phyloP scores from a whole-genome alignment of 2,113 vertebrate genomes.

The Actinemys pallida region DNA sequence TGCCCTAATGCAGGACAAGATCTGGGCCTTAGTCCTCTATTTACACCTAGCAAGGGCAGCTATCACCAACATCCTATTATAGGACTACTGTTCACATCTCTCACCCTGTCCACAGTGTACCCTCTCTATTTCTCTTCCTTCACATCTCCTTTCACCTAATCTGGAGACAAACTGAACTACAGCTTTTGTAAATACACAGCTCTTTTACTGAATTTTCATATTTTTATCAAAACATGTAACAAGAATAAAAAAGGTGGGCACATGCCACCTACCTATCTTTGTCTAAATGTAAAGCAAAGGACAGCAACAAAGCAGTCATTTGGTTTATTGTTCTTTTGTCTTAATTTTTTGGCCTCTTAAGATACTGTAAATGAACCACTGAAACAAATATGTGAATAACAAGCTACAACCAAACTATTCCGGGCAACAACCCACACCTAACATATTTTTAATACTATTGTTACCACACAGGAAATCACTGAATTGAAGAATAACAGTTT shows the following conservation, averaged over 20 bases:
- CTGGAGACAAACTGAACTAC: background rate
- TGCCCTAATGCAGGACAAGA: background rate
- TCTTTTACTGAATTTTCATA: background rate
- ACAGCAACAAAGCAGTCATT: background rate
- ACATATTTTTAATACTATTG: background rate
- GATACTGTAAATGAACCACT: background rate
- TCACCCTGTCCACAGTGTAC: background rate
- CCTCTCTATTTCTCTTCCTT: background rate
- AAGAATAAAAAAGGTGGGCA: background rate
- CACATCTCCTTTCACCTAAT: background rate
- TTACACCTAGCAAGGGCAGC: background rate
- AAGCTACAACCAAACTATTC: background rate
- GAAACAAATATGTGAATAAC: background rate
- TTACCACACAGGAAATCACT: background rate
- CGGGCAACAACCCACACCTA: background rate
- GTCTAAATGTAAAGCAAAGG: background rate
- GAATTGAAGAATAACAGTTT: background rate
- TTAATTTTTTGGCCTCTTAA: background rate
- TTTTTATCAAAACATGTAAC: background rate
- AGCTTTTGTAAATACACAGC: background rate
- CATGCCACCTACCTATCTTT: background rate
- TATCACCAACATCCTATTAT: background rate
- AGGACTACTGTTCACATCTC: background rate
- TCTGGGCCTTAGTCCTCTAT: background rate
- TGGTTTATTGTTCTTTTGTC: background rate